A percentile compares a stretch with the other conserved stretches of the same genome.
Conservation (phyloP, 30 jellyfish, hydroid and myxozoan species). For the Hydractinia symbiolongicarpus region DNA sequence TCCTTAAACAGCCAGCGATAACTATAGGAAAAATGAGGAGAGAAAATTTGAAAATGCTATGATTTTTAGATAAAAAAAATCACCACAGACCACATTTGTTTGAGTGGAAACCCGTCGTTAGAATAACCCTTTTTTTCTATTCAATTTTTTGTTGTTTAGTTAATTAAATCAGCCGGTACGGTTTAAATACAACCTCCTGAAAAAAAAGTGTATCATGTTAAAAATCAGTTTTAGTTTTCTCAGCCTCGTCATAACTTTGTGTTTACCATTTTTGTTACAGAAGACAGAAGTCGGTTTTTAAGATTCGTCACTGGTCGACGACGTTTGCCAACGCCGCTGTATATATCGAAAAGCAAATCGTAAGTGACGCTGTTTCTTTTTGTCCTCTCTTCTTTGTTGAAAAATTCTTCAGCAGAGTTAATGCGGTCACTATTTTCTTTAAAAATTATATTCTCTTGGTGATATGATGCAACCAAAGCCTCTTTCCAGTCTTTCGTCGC, state of each 20-base stretch:
- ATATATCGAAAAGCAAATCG: constrained; percentile 70
- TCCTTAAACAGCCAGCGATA: too few relatives aligned
- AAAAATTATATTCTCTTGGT: not conserved
- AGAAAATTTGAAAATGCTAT: too few relatives aligned
- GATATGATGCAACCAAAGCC: too few relatives aligned
- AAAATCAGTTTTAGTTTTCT: not conserved
- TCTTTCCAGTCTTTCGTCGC: too few relatives aligned
- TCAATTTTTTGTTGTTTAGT: too few relatives aligned
- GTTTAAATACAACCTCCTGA: too few relatives aligned
- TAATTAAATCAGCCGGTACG: too few relatives aligned
- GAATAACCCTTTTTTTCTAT: too few relatives aligned
- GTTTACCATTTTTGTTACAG: constrained; percentile 24
- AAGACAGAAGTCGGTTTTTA: constrained; percentile 83
- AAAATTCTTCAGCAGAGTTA: not conserved
- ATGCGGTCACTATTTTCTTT: not conserved
- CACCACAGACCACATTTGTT: too few relatives aligned
- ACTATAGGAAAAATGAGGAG: too few relatives aligned
- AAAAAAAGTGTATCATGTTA: not conserved
- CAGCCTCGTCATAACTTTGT: not conserved
- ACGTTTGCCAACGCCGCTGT: constrained; percentile 83
- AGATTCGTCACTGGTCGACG: constrained; percentile 88
- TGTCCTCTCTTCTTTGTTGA: not conserved
- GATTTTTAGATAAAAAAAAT: too few relatives aligned
- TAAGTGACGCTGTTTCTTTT: constrained; percentile 24
- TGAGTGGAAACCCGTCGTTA: too few relatives aligned